Evolutionary conservation across 2,113 vertebrate genomes (phyloP), one percentile per base, ranked within the genome.

Genomic region (Chrysemys picta): DNA sequence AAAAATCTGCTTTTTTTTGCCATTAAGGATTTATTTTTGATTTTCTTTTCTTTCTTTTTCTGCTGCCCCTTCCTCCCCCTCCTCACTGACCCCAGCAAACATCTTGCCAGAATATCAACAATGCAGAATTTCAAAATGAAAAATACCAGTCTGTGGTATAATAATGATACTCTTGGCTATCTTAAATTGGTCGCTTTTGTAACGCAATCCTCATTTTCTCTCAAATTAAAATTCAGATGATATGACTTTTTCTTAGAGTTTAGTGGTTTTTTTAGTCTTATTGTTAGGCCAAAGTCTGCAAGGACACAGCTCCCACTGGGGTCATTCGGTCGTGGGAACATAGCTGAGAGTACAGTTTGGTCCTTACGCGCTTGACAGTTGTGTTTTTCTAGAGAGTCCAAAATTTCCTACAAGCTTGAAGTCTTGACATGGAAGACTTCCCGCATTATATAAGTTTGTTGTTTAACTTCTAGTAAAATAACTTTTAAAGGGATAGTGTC

Each of bases 21-120:
- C 82, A n/a, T 59, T 85, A 96, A 96, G 86, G 94, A 83, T 95
- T 96, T 83, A 25, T 96, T 89, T 94, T 97, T 98, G 89, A 82
- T 91, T 95, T 14, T 90, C 52, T 24, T 87, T 94, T 59, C 25
- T 8, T 79, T 87, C 94, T 94, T 95, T 92, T 78, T 84, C 21
- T 93, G 89, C 86, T 91, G 49, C 31, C 47, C 91, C 31, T 69
- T 53, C 25, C n/a, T 65, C 62, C 53, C 31, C 56, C 16, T 6
- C 38, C 8, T 25, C 24, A 8, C 62, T 19, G 17, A 22, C 8
- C 9, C 35, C n/a, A 17, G 42, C 81, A 57, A 91, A 75, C 47
- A 38, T 90, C 91, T 72, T 88, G 49, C 24, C 7, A 92, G 27
- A 87, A 27, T 31, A 1, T 59, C 87, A 78, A 69, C 85, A 38